Evolutionary conservation across 2,888 invertebrate genomes (phyloP), one percentile per base, ranked within the genome.

Genomic region (Tigriopus californicus): DNA sequence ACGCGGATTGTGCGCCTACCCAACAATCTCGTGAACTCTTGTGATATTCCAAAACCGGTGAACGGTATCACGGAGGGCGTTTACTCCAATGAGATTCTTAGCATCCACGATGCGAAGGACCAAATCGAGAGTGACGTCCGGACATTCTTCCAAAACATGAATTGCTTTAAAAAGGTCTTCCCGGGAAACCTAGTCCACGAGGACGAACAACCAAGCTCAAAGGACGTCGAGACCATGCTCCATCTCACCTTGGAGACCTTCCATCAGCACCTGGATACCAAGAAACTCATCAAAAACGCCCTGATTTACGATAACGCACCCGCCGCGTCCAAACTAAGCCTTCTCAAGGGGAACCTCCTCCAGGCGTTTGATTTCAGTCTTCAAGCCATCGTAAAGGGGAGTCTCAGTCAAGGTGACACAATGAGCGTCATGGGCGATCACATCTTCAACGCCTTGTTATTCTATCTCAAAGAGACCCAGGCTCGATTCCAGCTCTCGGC

Each of bases 311-410:
- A 56, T 20, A 56, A 56, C 25, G 46, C 56, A 10, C 56, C n/a
- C n/a, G 44, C 56, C 11, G 56, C 56, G 8, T 44, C 56, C 41
- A 56, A 56, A 33, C 18, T 56, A 11, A 44, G 44, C n/a, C 24
- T 56, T 5, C 20, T 56, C 15, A 18, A 20, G 6, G 56, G 56
- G n/a, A 42, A 56, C 18, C n/a, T 56, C 44, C 20, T 56, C 11
- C 56, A 56, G 20, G 56, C 56, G n/a, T 56, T 56, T 20, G 56
- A 56, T n/a, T 56, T 56, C 46, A 56, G 46, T 11, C 56, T 56
- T n/a, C 56, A 56, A 24, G 41, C 56, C 5, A 24, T 46, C 22
- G 25, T 56, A 1, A 33, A 33, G 8, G 22, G 25, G n/a, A 44
- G 44, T 46, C 24, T 20, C 18, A 42, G n/a, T n/a, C 13, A 22